A percentile compares a stretch with the other conserved stretches of the same genome.
These are phyloP conservation scores for Agrotis exclamationis DNA, from an alignment of 2,888 invertebrate species.

Conservation along the genomic window DNA sequence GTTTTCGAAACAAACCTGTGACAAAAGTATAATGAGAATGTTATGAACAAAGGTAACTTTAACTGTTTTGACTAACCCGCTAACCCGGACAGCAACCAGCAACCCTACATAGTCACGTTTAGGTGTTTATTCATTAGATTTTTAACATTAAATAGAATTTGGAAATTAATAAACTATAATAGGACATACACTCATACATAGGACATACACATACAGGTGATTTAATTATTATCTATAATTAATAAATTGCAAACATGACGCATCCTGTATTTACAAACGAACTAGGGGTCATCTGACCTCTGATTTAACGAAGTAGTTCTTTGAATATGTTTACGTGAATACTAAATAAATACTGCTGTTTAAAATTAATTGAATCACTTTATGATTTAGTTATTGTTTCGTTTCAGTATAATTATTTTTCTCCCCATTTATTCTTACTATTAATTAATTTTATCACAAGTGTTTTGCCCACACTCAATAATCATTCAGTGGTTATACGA, in stretches of 20 bases:
- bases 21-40: conserved; percentile 6
- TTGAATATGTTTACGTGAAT: conserved; percentile 41
- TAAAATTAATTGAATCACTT: conserved; percentile 1
- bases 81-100: conserved; percentile 58
- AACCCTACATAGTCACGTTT: conserved; percentile 23
- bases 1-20: conserved; percentile 6
- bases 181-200: no score
- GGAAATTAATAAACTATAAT: no score
- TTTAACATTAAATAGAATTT: no score
- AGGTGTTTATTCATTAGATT: conserved; percentile 56
- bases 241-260: neutral
- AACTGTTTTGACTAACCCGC: conserved; percentile 57
- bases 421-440: conserved; percentile 1
- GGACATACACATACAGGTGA: no score
- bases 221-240: neutral
- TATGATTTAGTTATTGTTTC: conserved; percentile 13
- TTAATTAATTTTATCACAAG: conserved; percentile 10
- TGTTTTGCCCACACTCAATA: neutral
- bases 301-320: conserved; percentile 52
- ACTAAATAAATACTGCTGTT: conserved; percentile 17
- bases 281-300: conserved; percentile 49
- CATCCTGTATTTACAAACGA: conserved; percentile 37
- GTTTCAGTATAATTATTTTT: conserved; percentile 9
- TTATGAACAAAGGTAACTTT: conserved; percentile 43
- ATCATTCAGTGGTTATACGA: no score